A percentile compares a stretch with the other conserved stretches of the same genome.
Conservation (phyloP, 2,888 invertebrate species). For the Dynastes grantii region DNA sequence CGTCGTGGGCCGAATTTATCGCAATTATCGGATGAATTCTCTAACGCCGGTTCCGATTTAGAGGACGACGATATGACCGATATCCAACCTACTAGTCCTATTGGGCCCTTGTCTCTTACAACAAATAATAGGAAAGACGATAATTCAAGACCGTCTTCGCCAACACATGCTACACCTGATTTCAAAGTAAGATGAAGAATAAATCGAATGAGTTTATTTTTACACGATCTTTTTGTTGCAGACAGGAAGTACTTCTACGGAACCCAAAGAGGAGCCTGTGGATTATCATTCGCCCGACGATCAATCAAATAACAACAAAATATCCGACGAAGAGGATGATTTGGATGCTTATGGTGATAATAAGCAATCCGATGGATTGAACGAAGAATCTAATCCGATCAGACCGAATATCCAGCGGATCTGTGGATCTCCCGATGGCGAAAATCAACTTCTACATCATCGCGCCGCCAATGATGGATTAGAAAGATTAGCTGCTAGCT, state of each 20-base stretch:
- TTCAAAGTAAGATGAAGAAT: constrained; percentile 64
- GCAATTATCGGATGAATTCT: constrained; percentile 80
- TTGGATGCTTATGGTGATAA: constrained; percentile 69
- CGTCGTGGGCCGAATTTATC: constrained; percentile 75
- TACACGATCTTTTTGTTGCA: constrained; percentile 57
- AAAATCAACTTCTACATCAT: constrained; percentile 61
- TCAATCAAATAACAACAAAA: constrained; percentile 74
- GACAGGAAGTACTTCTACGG: constrained; percentile 64
- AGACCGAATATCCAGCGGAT: constrained; percentile 61
- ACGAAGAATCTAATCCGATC: constrained; percentile 52
- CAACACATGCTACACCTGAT: constrained; percentile 62
- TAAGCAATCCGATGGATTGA: constrained; percentile 51
- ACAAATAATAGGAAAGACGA: constrained; percentile 75
- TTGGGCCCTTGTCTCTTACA: constrained; percentile 80
- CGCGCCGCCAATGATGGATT: constrained; percentile 66
- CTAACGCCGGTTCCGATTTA: constrained; percentile 78
- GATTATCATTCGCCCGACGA: constrained; percentile 71
- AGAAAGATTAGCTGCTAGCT: constrained; percentile 72
- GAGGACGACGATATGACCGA: constrained; percentile 77
- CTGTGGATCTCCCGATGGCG: constrained; percentile 66
- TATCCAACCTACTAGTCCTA: constrained; percentile 78
- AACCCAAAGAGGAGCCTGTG: constrained; percentile 67
- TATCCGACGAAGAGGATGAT: constrained; percentile 73
- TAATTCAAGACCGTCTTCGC: constrained; percentile 70
- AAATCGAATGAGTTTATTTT: background rate